Evolutionary conservation across 2,888 invertebrate genomes (phyloP).

Genomic region (Drosophila dives): DNA sequence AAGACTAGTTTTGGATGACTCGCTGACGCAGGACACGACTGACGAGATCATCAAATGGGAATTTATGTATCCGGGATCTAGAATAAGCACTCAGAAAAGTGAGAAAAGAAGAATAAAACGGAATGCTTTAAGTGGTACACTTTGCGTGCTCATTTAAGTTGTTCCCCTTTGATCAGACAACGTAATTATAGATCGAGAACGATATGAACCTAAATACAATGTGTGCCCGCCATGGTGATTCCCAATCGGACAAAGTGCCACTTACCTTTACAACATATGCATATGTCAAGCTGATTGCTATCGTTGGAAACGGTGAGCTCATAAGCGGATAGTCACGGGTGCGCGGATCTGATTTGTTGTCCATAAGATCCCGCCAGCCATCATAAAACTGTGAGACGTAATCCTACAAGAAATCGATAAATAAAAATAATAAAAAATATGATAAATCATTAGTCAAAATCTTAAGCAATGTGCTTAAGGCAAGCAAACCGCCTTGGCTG

Average conservation of each 20-base stretch:
- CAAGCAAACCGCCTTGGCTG: conserved; percentile 18
- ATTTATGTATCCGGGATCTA: conserved; percentile 13
- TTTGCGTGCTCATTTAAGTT: conserved; percentile 36
- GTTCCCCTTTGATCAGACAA: conserved; percentile 23
- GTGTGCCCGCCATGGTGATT: conserved; percentile 9
- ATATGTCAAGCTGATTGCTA: conserved; percentile 90
- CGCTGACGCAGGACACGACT: conserved; percentile 23
- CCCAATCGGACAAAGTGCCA: conserved; percentile 14
- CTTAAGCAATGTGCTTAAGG: conserved; percentile 18
- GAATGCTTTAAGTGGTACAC: conserved; percentile 26
- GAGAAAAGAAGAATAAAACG: neutral
- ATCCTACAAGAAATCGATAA: conserved; percentile 76
- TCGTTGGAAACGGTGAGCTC: conserved; percentile 92
- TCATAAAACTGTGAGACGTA: conserved; percentile 83
- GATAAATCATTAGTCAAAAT: conserved; percentile 19
- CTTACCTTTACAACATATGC: conserved; percentile 90
- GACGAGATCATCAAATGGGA: conserved; percentile 31
- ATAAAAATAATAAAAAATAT: neutral
- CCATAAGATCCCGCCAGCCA: conserved; percentile 89
- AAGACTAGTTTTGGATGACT: conserved; percentile 59
- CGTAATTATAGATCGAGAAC: conserved; percentile 46
- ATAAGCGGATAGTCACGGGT: conserved; percentile 92
- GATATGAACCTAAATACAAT: conserved; percentile 4
- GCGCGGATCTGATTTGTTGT: conserved; percentile 93
- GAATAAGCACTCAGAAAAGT: conserved; percentile 16